Conservation (phyloP, 2,113 vertebrate species). For the Bombycilla garrulus region DNA sequence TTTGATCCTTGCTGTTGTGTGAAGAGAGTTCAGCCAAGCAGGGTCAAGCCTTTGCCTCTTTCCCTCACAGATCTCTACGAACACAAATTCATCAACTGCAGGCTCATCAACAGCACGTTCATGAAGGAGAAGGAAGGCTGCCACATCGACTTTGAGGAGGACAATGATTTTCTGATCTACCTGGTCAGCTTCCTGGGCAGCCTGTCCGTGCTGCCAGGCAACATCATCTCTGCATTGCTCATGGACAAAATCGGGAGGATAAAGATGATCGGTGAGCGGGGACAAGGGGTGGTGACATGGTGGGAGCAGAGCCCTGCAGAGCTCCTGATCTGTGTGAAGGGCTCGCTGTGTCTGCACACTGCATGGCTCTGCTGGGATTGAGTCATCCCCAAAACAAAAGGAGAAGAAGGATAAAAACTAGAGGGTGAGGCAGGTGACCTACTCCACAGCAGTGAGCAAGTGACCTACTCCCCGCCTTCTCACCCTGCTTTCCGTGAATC, state of each 20-base stretch:
- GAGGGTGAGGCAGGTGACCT: neutral
- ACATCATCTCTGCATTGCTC: slow-evolving; percentile 92
- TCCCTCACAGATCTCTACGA: slow-evolving; percentile 83
- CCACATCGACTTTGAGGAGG: slow-evolving; percentile 90
- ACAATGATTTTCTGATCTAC: slow-evolving; percentile 94
- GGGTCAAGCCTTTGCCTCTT: neutral
- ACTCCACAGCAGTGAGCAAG: neutral
- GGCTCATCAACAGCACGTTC: slow-evolving; percentile 85
- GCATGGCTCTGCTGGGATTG: neutral
- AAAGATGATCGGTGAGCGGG: slow-evolving; percentile 89
- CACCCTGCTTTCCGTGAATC: neutral
- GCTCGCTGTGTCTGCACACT: neutral
- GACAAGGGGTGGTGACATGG: fast-evolving
- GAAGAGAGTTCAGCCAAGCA: neutral
- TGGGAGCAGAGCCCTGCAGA: neutral
- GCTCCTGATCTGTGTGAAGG: neutral
- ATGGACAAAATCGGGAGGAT: slow-evolving; percentile 96
- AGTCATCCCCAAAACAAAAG: neutral
- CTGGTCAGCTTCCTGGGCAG: slow-evolving; percentile 97
- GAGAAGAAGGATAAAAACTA: neutral
- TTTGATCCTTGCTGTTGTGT: neutral
- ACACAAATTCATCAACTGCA: slow-evolving; percentile 90
- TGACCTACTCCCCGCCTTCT: fast-evolving
- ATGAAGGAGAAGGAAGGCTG: slow-evolving; percentile 87
- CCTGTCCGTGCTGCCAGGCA: slow-evolving; percentile 91